Base-by-base conservation (phyloP, 2,888 invertebrate species). In the Protodeltote pygarga region DNA sequence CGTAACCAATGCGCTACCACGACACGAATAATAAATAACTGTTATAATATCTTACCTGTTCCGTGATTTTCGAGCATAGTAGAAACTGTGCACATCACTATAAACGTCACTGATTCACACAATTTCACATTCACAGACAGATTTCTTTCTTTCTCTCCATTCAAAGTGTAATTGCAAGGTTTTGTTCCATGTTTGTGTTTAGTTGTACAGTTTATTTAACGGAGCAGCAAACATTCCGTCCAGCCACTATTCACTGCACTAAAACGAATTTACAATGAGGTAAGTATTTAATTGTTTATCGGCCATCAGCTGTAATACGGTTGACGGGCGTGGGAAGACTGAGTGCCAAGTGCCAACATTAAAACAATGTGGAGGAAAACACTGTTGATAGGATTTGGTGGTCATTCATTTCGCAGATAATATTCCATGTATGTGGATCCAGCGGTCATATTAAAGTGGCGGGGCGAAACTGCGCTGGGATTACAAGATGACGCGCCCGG, bases 401-500 rank as follows among this genome's bases (percentile, higher is more conserved):
- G 61, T 77, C 70, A 59, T 67, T 66, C 79, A 59, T 67, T 66
- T 79, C 79, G 54, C 81, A 85, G 85, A 83, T 86, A 85, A 73
- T 79, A 81, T 77, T 75, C 72, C 75, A 85, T 81, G 85, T 71
- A 63, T 67, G 65, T 65, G 54, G 40, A 57, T 47, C 44, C 51
- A 38, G 51, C 54, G 49, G 48, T 39, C 46, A 40, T 34, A 41
- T 39, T 51, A 59, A 45, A 63, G 70, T 53, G 68, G 73, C 47
- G 66, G 49, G 55, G 55, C 47, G 60, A 52, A 35, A 49, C 59
- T 31, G 50, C 44, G 54, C 52, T 58, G 44, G 35, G 44, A n/a
- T n/a, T n/a, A 17, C 48, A 73, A 54, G 47, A 92, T 92, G 92
- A 92, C 92, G 59, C 87, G 92, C 21, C 91, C 95, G 46, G 94